Evolutionary conservation across 1,140 invertebrate genomes (phyloP), one percentile per base, ranked within the genome.

Genomic region (Ladona fulva): DNA sequence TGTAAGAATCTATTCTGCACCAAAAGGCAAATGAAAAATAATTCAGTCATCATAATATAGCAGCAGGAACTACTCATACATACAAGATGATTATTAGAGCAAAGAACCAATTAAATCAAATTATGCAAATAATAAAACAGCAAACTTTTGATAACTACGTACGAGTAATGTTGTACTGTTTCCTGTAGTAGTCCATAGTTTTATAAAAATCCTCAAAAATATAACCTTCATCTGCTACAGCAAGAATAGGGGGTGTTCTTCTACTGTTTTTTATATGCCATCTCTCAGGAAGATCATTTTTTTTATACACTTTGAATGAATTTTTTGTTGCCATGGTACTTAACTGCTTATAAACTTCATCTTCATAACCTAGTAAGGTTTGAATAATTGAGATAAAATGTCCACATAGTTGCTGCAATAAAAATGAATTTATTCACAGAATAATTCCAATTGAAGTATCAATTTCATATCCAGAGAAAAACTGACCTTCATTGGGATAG

Each of bases 261-360:
- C 82, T 80, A 81, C 89, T 90, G 59, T 90, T 87, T 77, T 84
- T 86, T 78, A 90, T 92, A 81, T 91, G 88, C 84, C 87, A 91
- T 77, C 86, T 83, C 29, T 87, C 81, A 29, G 88, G 87, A 78
- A 89, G 86, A n/a, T 90, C 86, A 24, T 86, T 80, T 80, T 87
- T 89, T 79, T 83, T 85, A 80, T 88, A 92, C 37, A 91, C 88
- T 25, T 83, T 83, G 79, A 91, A 90, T 74, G 87, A 22, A 19
- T 66, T 12, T 66, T 66, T 66, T 19, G 14, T 12, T 19, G 52
- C 52, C n/a, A 16, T 66, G 52, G 52, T 12, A 16, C 5, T 16
- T 6, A 66, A 12, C 52, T 83, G 82, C n/a, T 87, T 80, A 81
- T 89, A 90, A 78, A 91, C 83, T 19, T 82, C 78, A 16, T 87